Evolutionary conservation across 2,797 vertebrate genomes (phyloP), one percentile per base, ranked within the genome.

Genomic region (Lutjanus campechanus): DNA sequence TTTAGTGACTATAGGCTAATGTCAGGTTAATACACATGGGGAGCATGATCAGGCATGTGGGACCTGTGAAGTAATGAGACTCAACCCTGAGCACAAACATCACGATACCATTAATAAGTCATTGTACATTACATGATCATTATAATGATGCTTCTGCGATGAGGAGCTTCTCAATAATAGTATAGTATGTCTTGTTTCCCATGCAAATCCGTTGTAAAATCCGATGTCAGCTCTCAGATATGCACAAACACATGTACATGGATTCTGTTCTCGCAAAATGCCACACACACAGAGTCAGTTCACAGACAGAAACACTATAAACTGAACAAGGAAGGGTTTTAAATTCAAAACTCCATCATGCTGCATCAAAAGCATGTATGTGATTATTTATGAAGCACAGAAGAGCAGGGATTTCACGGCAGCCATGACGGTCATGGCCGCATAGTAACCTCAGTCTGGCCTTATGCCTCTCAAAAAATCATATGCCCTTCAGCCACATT

Each of bases 141-240:
- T 77, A 47, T 19, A 73, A 59, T 3, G 65, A 46, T 8, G 73
- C 44, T 12, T 77, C n/a, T 16, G 17, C 55, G 70, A 84, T 75
- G 60, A 65, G n/a, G 20, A 70, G 67, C 72, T 67, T 13, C 51
- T 85, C 73, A 90, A 87, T 87, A 61, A 88, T 66, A 20, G 8
- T 8, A 36, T 13, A 40, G 1, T 25, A 46, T 60, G 36, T 76
- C 12, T 53, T 3, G 22, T 75, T 74, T 58, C 25, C 29, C 15
- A 5, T 63, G 13, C 63, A 87, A 79, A 76, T 77, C 25, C 16
- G 3, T 43, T 55, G 67, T 29, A 22, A 63, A 69, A 69, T 22
- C 4, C 20, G 20, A 82, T 50, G 64, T 69, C 66, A 80, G 67
- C 60, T 74, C 62, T 72, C 50, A 73, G 63, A 79, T 29, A 49